Percentiles rank a stretch among this genome's conserved stretches.
phyloP scores from a whole-genome alignment of 2,888 invertebrate species.

The Erpobdella octoculata region DNA sequence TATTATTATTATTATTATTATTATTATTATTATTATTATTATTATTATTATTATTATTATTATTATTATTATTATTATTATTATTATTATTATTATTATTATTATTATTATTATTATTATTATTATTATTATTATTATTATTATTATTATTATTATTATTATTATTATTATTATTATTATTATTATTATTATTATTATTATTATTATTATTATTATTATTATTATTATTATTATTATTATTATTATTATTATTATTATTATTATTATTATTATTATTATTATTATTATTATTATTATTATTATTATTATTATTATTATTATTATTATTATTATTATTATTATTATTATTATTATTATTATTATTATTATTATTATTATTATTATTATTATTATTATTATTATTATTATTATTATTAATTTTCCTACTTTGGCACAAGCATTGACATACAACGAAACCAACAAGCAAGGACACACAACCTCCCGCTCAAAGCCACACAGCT shows the following conservation, averaged over 20 bases:
- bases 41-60: neutral
- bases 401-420: no score
- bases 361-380: no score
- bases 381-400: no score
- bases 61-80: neutral
- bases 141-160: neutral
- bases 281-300: neutral
- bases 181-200: neutral
- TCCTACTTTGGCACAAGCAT: no score
- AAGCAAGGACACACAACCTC: no score
- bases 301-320: no score
- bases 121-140: neutral
- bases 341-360: no score
- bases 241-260: neutral
- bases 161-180: neutral
- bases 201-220: neutral
- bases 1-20: neutral
- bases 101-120: neutral
- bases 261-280: neutral
- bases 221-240: neutral
- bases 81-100: neutral
- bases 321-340: no score
- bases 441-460: no score
- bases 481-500: no score
- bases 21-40: neutral